These are phyloP conservation scores for Patiria miniata DNA, from an alignment of 35 echinoderm and acorn worm genomes.

Conservation along the genomic window DNA sequence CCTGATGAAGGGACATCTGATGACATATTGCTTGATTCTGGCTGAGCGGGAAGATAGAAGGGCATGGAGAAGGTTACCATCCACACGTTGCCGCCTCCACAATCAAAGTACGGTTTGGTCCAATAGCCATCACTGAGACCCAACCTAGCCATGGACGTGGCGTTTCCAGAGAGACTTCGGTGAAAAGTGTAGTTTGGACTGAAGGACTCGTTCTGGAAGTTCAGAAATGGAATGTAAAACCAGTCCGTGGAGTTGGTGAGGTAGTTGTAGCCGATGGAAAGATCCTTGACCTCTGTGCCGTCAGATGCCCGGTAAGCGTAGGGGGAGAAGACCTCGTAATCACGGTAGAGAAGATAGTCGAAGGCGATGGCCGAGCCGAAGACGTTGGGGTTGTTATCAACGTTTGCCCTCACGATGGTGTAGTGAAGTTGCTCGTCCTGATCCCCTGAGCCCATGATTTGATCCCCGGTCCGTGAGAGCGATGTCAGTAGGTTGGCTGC, in stretches of 20 bases:
- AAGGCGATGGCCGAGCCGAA: slow-evolving; percentile 91
- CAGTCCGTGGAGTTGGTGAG: slow-evolving; percentile 70
- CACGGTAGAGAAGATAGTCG: slow-evolving; percentile 58
- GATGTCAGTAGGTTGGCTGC: slow-evolving; percentile 74
- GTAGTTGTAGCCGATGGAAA: slow-evolving; percentile 85
- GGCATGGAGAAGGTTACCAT: slow-evolving; percentile 95
- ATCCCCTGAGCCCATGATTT: slow-evolving; percentile 60
- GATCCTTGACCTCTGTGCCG: slow-evolving; percentile 67
- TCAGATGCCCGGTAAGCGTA: slow-evolving; percentile 66
- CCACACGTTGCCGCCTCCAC: slow-evolving; percentile 92
- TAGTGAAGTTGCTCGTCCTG: slow-evolving; percentile 74
- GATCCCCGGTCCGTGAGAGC: slow-evolving; percentile 57
- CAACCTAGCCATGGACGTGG: background rate
- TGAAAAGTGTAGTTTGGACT: slow-evolving; percentile 4
- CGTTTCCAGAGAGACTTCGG: background rate
- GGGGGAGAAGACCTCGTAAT: slow-evolving; percentile 80
- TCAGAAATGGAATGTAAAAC: slow-evolving; percentile 70
- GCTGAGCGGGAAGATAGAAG: slow-evolving; percentile 51
- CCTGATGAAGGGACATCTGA: background rate
- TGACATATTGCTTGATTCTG: background rate
- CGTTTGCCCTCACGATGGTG: slow-evolving; percentile 72
- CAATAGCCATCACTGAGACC: slow-evolving; percentile 70
- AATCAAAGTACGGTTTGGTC: slow-evolving; percentile 94
- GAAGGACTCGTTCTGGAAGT: slow-evolving; percentile 51
- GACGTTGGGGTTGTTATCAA: slow-evolving; percentile 62